Evolutionary conservation across 1,140 invertebrate species (phyloP), one percentile per base, ranked within the genome.

Genomic region (Sipha flava): DNA sequence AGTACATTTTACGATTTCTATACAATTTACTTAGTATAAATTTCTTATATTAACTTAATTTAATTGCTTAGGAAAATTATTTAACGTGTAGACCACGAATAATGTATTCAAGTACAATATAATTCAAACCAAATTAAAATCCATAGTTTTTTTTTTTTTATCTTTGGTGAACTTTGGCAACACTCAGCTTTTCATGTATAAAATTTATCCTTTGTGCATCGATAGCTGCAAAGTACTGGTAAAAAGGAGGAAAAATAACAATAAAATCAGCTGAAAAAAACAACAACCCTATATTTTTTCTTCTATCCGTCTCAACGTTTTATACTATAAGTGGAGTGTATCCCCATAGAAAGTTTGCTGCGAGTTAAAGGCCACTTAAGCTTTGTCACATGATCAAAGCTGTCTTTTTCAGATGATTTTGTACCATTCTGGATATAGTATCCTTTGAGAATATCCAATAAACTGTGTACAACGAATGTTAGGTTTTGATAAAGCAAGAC

Each of bases 301-400:
- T 72, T 37, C 9, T 75, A 26, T 5, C 4, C 4, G 18, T 21
- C 45, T 10, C 47, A 2, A 9, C 40, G 23, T 52, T 47, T 26
- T 21, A 52, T n/a, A 34, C 9, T 6, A 18, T 43, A 43, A 26
- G 73, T 75, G 12, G 23, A 43, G 31, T 75, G 34, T 75, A 23
- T 49, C 21, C n/a, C 31, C 47, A 23, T 54, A 54, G 5, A 75
- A 34, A 54, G 47, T 75, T 52, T 77, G 4, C 34, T 21, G 1
- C 52, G 73, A 57, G 52, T 57, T 59, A 59, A 77, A 77, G 73
- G 49, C 52, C 72, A 77, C 73, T 77, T 43, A 75, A 77, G 52
- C 52, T 43, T 59, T 77, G 73, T 77, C 34, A 26, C 16, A 59
- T 59, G 73, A 77, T 77, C 73, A 77, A 77, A 77, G 73, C 52